phyloP scores from a whole-genome alignment of 2,113 vertebrate genomes.

The Catagonus wagneri region DNA sequence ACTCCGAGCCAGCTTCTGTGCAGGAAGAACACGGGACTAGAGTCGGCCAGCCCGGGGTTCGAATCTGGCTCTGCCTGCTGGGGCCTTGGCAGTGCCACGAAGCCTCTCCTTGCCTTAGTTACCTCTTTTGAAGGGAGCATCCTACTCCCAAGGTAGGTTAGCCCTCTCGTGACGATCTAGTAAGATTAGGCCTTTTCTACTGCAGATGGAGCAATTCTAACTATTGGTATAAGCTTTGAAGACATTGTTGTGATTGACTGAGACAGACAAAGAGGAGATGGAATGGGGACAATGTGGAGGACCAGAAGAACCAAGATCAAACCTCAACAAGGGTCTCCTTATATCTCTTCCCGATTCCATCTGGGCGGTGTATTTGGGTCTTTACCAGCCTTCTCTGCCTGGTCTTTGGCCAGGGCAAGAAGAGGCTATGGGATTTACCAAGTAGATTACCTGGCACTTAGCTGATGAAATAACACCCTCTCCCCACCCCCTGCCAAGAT shows the following conservation, averaged over 20 bases:
- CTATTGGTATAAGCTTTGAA: neutral
- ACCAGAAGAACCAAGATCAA: neutral
- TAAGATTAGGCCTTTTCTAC: neutral
- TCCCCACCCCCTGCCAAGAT: neutral
- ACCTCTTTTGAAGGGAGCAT: neutral
- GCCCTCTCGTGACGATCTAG: rapidly evolving
- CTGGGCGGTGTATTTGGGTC: rapidly evolving
- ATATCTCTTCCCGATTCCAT: neutral
- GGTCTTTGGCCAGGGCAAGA: neutral
- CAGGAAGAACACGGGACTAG: neutral
- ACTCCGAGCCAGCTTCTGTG: neutral
- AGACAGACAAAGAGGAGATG: neutral
- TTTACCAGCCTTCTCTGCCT: neutral
- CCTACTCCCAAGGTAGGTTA: neutral
- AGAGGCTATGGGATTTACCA: constrained; percentile 26
- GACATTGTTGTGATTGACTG: rapidly evolving
- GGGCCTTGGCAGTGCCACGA: rapidly evolving
- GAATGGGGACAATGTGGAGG: rapidly evolving
- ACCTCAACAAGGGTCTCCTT: neutral
- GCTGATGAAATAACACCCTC: constrained; percentile 76
- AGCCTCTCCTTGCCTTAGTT: neutral
- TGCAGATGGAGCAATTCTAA: neutral
- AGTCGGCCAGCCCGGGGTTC: neutral
- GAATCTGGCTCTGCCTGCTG: rapidly evolving
- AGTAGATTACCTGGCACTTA: constrained; percentile 81